These are phyloP conservation scores for Pemphigus obesinymphae DNA, from an alignment of 1,140 invertebrate species.

Conservation along the genomic window DNA sequence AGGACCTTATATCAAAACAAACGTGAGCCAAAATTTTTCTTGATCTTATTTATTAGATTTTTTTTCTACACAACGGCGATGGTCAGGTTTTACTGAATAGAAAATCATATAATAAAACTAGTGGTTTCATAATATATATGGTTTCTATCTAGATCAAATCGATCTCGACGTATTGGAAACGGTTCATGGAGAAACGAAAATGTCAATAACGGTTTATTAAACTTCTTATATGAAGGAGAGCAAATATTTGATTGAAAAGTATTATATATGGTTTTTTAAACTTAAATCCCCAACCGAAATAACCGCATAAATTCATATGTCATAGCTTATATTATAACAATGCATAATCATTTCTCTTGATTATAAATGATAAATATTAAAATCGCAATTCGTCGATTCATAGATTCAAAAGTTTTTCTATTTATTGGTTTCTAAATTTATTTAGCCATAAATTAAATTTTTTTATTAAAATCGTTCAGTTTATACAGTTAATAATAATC, in stretches of 20 bases:
- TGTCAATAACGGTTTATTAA: not conserved
- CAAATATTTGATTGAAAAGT: slow-evolving; percentile 5
- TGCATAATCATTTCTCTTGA: no score
- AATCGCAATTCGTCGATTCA: no score
- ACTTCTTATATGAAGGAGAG: not conserved
- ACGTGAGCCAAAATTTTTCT: not conserved
- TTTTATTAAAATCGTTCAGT: no score
- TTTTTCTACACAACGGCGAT: not conserved
- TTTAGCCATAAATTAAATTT: no score
- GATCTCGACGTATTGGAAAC: not conserved
- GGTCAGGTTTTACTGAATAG: not conserved
- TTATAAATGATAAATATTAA: no score
- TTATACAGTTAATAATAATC: no score
- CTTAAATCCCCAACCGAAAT: not conserved
- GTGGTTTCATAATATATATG: not conserved
- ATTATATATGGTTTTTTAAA: not conserved
- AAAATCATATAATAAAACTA: not conserved
- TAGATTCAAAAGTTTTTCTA: no score
- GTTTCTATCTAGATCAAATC: not conserved
- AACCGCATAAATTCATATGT: no score
- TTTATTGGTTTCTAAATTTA: no score
- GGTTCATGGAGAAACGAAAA: not conserved
- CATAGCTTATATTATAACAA: no score
- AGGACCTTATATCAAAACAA: not conserved
- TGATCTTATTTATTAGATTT: slow-evolving; percentile 1